A percentile compares a stretch with the other conserved stretches of the same genome.
These are phyloP conservation scores for Zaprionus africanus DNA, from an alignment of 1,140 invertebrate species.

Conservation along the genomic window DNA sequence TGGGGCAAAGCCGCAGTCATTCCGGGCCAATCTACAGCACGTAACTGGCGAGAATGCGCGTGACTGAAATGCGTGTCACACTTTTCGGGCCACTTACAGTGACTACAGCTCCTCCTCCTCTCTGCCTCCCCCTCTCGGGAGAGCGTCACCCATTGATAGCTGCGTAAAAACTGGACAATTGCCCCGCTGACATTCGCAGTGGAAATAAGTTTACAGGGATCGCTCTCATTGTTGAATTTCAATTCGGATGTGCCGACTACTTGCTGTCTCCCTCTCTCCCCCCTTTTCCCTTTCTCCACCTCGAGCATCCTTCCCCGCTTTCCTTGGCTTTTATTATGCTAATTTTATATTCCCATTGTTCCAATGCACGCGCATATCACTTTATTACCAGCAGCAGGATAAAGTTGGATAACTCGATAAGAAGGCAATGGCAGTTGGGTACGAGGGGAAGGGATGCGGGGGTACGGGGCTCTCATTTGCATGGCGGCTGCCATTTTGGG, in stretches of 20 bases:
- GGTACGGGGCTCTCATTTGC: conserved; percentile 59
- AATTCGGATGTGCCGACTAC: conserved; percentile 1
- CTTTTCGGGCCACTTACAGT: conserved; percentile 35
- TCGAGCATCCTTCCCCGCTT: conserved; percentile 10
- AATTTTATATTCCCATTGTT: conserved; percentile 80
- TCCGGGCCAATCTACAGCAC: conserved; percentile 50
- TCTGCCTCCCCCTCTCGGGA: neutral
- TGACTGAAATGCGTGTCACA: conserved; percentile 73
- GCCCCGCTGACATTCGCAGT: conserved; percentile 45
- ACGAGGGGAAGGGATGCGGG: neutral
- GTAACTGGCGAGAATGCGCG: conserved; percentile 52
- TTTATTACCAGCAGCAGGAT: conserved; percentile 63
- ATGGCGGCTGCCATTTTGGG: conserved; percentile 79
- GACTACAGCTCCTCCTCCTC: neutral
- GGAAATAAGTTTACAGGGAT: conserved; percentile 42
- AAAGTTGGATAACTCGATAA: conserved; percentile 47
- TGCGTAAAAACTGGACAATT: conserved; percentile 35
- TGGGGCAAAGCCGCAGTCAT: conserved; percentile 19
- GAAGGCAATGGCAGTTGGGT: neutral
- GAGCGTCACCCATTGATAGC: conserved; percentile 2
- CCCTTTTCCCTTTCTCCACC: conserved; percentile 32
- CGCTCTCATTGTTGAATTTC: conserved; percentile 38
- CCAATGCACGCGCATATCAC: conserved; percentile 75
- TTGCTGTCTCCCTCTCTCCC: neutral
- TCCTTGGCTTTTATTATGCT: conserved; percentile 80